Evolutionary conservation across 30 jellyfish, hydroid and myxozoan genomes (phyloP).

Genomic region (Hydractinia echinata): DNA sequence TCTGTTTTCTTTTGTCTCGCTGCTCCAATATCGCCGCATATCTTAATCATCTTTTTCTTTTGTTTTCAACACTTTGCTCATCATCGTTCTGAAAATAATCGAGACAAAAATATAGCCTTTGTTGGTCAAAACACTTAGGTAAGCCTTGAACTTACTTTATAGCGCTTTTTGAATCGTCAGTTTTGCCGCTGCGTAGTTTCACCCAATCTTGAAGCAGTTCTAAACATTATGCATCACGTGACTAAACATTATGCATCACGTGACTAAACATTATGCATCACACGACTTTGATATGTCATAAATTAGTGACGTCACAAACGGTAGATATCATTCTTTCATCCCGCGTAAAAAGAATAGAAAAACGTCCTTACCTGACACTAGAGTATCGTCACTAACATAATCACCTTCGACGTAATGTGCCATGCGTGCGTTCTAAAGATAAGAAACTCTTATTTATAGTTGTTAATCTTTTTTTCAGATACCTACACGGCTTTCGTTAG

Average conservation of each 20-base stretch:
- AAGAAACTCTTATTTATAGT: not conserved
- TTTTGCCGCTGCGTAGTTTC: not conserved
- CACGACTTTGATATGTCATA: too few relatives aligned
- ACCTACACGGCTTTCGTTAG: too few relatives aligned
- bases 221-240: not conserved
- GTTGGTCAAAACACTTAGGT: not conserved
- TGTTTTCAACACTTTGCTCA: slow-evolving; percentile 2
- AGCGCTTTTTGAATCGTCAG: slow-evolving; percentile 5
- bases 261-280: too few relatives aligned
- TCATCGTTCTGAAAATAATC: not conserved
- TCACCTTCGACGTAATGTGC: slow-evolving; percentile 40
- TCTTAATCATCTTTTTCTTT: slow-evolving; percentile 1
- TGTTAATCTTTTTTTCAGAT: too few relatives aligned
- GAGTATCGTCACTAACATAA: slow-evolving; percentile 32
- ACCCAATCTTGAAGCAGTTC: slow-evolving; percentile 9
- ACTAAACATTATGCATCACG: not conserved
- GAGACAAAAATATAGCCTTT: not conserved
- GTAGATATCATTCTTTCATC: too few relatives aligned
- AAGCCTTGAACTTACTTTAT: not conserved
- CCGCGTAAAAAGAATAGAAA: not conserved
- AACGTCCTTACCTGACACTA: slow-evolving; percentile 25
- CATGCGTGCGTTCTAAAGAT: slow-evolving; percentile 26
- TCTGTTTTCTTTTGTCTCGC: too few relatives aligned
- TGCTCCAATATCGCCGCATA: not conserved
- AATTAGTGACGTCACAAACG: too few relatives aligned